Evolutionary conservation across 1,140 invertebrate genomes (phyloP).

Genomic region (Brachionus rotundiformis): DNA sequence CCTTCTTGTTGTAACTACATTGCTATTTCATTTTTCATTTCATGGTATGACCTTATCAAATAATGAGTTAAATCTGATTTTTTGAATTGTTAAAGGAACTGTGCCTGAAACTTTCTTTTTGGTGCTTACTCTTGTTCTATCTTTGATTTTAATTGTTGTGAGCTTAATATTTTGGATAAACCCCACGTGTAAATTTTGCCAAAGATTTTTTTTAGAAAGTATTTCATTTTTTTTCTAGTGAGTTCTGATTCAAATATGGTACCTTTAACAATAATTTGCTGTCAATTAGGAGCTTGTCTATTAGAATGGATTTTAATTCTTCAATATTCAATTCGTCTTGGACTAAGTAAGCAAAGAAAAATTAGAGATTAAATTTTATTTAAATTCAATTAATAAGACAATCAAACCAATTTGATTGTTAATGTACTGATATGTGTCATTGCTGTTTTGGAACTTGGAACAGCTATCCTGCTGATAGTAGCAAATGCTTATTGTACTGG

Average conservation of each 20-base stretch:
- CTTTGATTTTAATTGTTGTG: background rate
- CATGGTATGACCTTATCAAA: background rate
- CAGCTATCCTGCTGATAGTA: background rate
- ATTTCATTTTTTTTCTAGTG: background rate
- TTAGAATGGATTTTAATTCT: conserved; percentile 27
- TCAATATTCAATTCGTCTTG: conserved; percentile 33
- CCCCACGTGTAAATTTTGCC: conserved; percentile 44
- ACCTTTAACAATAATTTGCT: background rate
- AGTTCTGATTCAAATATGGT: background rate
- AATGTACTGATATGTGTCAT: conserved; percentile 4
- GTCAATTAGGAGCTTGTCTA: background rate
- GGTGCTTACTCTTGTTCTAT: background rate
- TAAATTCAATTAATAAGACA: conserved; percentile 14
- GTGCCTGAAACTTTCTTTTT: conserved; percentile 39
- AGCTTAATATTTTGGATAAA: conserved; percentile 47
- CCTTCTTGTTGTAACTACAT: conserved; percentile 9
- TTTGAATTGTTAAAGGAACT: background rate
- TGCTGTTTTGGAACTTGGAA: conserved; percentile 8
- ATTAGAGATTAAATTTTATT: too few species aligned
- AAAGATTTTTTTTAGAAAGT: too few species aligned
- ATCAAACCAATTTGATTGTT: conserved; percentile 22
- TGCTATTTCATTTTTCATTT: conserved; percentile 47
- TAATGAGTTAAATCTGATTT: background rate
- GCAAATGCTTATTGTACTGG: conserved; percentile 39
- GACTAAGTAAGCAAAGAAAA: conserved; percentile 19